Evolutionary conservation across 1,140 invertebrate genomes (phyloP), one percentile per base, ranked within the genome.

Genomic region (Eueides isabella): DNA sequence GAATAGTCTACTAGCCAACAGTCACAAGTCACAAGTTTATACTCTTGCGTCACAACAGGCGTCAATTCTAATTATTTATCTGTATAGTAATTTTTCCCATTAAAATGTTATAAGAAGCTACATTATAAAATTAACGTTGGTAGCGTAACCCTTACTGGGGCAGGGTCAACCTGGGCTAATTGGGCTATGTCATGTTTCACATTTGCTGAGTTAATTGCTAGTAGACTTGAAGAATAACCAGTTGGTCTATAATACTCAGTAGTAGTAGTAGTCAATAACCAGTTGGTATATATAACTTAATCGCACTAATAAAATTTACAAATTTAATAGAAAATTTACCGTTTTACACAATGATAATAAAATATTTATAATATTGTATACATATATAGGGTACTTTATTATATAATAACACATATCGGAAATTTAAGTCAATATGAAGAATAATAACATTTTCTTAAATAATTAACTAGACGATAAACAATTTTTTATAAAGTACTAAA

Each of bases 141-240:
- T 16, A 55, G 48, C 48, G 48, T 55, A 55, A 23, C 48, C 48
- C 48, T 26, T 23, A 55, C 48, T 55, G n/a, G 48, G 19, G 26
- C 48, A 55, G 48, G 48, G 48, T 55, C 48, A 55, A 23, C 19
- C 19, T 26, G 19, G 9, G 9, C 48, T 23, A 55, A 55, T 55
- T 55, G 26, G 48, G 48, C 48, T 55, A 55, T 55, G 48, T 55
- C 48, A 55, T 55, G 19, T 55, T 23, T 55, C 48, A 55, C 48
- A 55, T 55, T 55, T n/a, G 23, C 48, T 55, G 19, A 55, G 9
- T 55, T 55, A 55, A 55, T 55, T 55, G 48, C 48, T n/a, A 23
- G n/a, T 55, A 55, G 48, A 23, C 48, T 55, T 19, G 48, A 55
- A 19, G 48, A 19, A 23, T 55, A 26, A 23, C 48, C 23, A 11